Evolutionary conservation across 1,140 invertebrate species (phyloP), one percentile per base, ranked within the genome.

Genomic region (Lordiphosa mommai): DNA sequence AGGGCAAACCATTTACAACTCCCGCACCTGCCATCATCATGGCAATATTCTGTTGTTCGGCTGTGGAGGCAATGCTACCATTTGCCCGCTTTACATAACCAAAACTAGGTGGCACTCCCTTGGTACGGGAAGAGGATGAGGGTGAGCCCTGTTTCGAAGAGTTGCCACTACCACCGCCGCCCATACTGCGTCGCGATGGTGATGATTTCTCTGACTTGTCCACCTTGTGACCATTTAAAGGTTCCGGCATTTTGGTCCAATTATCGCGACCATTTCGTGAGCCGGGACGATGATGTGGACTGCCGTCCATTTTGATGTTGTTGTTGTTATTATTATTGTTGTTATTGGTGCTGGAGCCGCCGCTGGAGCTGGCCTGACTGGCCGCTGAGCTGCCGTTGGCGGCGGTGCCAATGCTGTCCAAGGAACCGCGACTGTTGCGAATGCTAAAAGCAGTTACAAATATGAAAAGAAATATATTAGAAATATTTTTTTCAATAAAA

Each of bases 51-150:
- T 90, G 92, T 29, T 91, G 90, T 9, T 91, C 91, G 43, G 90
- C 91, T 29, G 90, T 92, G 1, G 90, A 89, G 0, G 88, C 50
- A 12, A 84, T 80, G 38, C 82, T 86, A 23, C 92, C 93, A 59
- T 93, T 94, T 63, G 93, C 92, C 60, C 94, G 91, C 79, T 96
- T 96, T n/a, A 95, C 93, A 79, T 95, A 95, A 20, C 94, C 94
- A 77, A 95, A 95, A 87, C 92, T 95, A 57, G 94, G 94, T 4
- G 94, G 94, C 1, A 94, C 94, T 17, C 94, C 93, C 61, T 92
- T 90, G 3, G 92, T 92, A 69, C 93, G 92, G 7, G 76, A 84
- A 8, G 71, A 68, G 44, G 90, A 91, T 32, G 91, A 90, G 7
- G 91, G 90, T 12, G 89, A 87, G 41, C 88, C 87, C 56, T 86